phyloP scores from a whole-genome alignment of 2,113 vertebrate genomes.

The Vulpes vulpes region DNA sequence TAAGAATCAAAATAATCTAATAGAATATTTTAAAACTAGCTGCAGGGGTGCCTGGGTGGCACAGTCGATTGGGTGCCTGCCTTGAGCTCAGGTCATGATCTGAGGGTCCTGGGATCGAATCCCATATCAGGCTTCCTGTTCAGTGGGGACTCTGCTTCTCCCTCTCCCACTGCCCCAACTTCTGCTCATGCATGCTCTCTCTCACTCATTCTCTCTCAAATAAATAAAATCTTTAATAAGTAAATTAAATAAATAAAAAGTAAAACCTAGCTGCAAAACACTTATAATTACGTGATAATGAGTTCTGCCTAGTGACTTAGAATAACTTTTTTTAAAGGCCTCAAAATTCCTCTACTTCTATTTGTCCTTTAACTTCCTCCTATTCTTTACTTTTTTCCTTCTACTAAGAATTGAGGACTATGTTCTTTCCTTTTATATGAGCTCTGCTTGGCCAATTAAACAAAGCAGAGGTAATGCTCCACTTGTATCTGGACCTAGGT shows the following conservation, averaged over 20 bases:
- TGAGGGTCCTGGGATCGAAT: neutral
- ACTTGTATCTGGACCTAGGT: neutral
- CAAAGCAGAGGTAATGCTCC: neutral
- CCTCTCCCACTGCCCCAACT: neutral
- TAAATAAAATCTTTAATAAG: neutral
- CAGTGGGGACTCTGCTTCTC: neutral
- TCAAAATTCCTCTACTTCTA: neutral
- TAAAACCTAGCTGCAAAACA: neutral
- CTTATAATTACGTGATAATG: neutral
- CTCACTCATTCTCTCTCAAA: neutral
- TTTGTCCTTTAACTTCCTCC: neutral
- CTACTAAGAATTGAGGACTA: neutral
- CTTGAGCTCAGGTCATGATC: neutral
- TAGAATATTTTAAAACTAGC: neutral
- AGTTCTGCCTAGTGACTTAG: neutral
- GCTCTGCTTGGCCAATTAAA: neutral
- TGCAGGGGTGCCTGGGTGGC: neutral
- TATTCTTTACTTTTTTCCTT: neutral
- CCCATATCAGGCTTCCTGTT: neutral
- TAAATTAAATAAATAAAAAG: neutral
- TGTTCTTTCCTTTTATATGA: neutral
- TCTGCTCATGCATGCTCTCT: neutral
- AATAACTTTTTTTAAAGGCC: neutral
- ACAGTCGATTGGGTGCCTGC: neutral
- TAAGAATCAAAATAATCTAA: neutral